A percentile compares a stretch with the other conserved stretches of the same genome.
phyloP scores from a whole-genome alignment of 2,797 vertebrate genomes.

The Liparis tanakae region DNA sequence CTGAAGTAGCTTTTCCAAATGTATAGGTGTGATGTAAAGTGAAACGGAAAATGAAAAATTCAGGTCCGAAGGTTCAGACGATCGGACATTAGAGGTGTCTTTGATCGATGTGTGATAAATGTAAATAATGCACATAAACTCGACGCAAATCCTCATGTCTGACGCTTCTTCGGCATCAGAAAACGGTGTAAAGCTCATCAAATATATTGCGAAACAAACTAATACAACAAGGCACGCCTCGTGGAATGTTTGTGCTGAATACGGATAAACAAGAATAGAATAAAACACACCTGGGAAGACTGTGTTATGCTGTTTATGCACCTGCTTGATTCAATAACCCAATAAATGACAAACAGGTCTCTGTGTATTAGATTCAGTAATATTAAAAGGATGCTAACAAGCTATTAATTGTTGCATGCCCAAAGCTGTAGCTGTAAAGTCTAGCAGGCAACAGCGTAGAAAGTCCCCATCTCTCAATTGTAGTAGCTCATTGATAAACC shows the following conservation, averaged over 20 bases:
- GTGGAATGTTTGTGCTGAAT: background rate
- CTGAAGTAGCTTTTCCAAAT: background rate
- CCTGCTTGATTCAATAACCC: background rate
- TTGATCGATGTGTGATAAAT: background rate
- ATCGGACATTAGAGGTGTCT: background rate
- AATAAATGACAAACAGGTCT: background rate
- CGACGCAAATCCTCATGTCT: slow-evolving; percentile 13
- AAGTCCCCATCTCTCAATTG: too few species aligned
- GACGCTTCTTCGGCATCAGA: background rate
- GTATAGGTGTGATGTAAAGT: background rate
- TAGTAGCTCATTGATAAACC: too few species aligned
- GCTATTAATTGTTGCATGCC: background rate
- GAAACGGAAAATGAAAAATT: background rate
- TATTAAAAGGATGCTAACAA: background rate
- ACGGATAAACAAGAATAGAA: background rate
- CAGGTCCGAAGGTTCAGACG: background rate
- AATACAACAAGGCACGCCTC: background rate
- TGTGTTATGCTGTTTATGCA: slow-evolving; percentile 4
- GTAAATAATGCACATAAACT: slow-evolving; percentile 13
- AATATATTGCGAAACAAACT: background rate
- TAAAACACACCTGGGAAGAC: background rate
- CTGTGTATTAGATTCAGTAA: background rate
- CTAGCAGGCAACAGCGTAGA: background rate
- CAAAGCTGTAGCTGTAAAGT: slow-evolving; percentile 2
- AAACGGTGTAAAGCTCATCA: background rate